Evolutionary conservation across 2,113 vertebrate species (phyloP).

Genomic region (Pleuronectes platessa): DNA sequence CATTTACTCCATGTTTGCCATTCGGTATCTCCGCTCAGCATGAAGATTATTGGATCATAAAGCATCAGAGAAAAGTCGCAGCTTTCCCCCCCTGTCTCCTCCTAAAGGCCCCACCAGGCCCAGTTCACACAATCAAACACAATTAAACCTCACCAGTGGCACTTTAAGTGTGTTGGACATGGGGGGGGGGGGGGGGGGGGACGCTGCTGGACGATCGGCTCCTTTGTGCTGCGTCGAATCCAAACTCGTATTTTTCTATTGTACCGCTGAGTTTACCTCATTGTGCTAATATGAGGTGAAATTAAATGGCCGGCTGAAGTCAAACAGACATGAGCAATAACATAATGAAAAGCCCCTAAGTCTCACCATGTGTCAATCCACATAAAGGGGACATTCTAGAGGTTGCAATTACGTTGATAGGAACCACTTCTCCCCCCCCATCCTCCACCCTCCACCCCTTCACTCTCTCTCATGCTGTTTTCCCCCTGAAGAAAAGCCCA

Average conservation of each 20-base stretch:
- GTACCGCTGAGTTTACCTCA: not conserved
- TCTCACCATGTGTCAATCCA: constrained; percentile 17
- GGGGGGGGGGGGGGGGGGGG: constrained; percentile 11
- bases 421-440: not conserved
- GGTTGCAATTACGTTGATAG: constrained; percentile 51
- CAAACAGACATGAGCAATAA: constrained; percentile 42
- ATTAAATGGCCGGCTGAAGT: constrained; percentile 40
- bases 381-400: constrained; percentile 31
- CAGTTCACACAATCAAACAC: constrained; percentile 60
- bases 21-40: constrained; percentile 60
- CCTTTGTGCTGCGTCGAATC: constrained; percentile 26
- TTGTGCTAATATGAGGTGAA: constrained; percentile 32
- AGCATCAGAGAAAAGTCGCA: constrained; percentile 62
- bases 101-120: constrained; percentile 22
- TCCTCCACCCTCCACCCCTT: too few species aligned
- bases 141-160: constrained; percentile 58
- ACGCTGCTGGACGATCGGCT: constrained; percentile 15
- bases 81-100: constrained; percentile 27
- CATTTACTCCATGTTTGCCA: constrained; percentile 61
- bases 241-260: not conserved
- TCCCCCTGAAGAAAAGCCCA: too few species aligned
- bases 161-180: constrained; percentile 43
- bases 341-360: constrained; percentile 32
- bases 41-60: constrained; percentile 72
- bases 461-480: too few species aligned